These are phyloP conservation scores for Sinocyclocheilus anshuiensis DNA, from an alignment of 2,113 vertebrate species.

Conservation along the genomic window DNA sequence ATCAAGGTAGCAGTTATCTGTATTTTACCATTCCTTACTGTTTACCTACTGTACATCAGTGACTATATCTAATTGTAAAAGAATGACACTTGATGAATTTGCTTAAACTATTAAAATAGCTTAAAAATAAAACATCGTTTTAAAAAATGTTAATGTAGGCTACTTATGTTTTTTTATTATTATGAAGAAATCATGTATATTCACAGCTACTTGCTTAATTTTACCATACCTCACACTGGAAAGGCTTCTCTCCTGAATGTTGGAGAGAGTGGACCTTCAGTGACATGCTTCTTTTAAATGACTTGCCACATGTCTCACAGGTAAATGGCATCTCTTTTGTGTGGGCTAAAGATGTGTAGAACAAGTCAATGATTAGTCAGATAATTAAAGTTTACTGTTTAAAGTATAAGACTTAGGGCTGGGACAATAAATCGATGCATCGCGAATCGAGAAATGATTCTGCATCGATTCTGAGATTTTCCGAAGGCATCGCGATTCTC, in stretches of 20 bases:
- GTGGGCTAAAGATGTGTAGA: constrained; percentile 71
- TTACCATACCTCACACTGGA: constrained; percentile 82
- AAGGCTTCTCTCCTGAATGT: constrained; percentile 87
- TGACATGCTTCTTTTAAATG: constrained; percentile 89
- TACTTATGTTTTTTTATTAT: too few species aligned
- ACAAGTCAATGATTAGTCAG: constrained; percentile 10
- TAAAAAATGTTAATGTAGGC: too few species aligned
- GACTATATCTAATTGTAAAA: not conserved
- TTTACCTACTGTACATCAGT: not conserved
- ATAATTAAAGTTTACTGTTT: not conserved
- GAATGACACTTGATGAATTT: not conserved
- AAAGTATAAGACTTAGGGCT: not conserved
- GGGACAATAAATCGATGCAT: too few species aligned
- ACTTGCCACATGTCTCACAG: constrained; percentile 87
- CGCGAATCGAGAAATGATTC: too few species aligned
- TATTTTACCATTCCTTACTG: not conserved
- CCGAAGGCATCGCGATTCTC: too few species aligned
- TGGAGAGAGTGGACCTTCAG: constrained; percentile 87
- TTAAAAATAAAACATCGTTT: too few species aligned
- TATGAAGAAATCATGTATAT: not conserved
- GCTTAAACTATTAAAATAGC: too few species aligned
- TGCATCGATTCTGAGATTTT: too few species aligned
- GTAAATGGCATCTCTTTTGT: constrained; percentile 92
- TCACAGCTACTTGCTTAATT: not conserved
- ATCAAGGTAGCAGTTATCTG: too few species aligned